Evolutionary conservation across 2,888 invertebrate genomes (phyloP), one percentile per base, ranked within the genome.

Genomic region (Leuctra nigra): DNA sequence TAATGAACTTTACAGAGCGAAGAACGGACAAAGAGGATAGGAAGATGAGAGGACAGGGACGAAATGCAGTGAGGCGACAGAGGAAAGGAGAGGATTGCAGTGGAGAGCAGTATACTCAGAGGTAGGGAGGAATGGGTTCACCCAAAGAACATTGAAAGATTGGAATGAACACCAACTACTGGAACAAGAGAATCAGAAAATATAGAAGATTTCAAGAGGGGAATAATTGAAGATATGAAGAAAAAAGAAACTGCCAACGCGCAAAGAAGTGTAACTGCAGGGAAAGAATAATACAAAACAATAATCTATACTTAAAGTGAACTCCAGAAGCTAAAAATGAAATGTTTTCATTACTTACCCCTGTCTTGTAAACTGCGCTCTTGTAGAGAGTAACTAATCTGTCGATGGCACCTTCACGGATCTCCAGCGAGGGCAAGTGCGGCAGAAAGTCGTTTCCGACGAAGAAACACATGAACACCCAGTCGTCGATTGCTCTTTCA

Each of bases 381-480:
- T 99, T 99, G 71, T 99, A 99, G 59, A 99, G 74, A 64, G 80
- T 84, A 4, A 99, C 87, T 16, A 99, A 80, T 54, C 96, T 77
- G 72, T 99, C 98, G 48, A 99, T 96, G 0, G 99, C 97, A 0
- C 90, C 91, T 75, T 98, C 97, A 48, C 96, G 79, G 68, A 99
- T 99, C 79, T 99, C 98, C 64, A 99, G 75, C 53, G 96, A 96
- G 3, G 99, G 99, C 63, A 99, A 77, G 77, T 99, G 99, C 0
- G 99, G 99, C 65, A 99, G 73, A 70, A 99, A 99, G 75, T 99
- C 99, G 69, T 99, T 99, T 48, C 99, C 99, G 53, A 98, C 97
- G 73, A 99, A 99, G 77, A 99, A 99, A 70, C 99, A 99, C 94
- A 99, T 96, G 68, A 86, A 86, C 4, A 87, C 98, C 98, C 98